Percentiles rank a stretch among this genome's conserved stretches.
These are phyloP conservation scores for Brotula barbata DNA, from an alignment of 2,797 vertebrate genomes.

Conservation along the genomic window DNA sequence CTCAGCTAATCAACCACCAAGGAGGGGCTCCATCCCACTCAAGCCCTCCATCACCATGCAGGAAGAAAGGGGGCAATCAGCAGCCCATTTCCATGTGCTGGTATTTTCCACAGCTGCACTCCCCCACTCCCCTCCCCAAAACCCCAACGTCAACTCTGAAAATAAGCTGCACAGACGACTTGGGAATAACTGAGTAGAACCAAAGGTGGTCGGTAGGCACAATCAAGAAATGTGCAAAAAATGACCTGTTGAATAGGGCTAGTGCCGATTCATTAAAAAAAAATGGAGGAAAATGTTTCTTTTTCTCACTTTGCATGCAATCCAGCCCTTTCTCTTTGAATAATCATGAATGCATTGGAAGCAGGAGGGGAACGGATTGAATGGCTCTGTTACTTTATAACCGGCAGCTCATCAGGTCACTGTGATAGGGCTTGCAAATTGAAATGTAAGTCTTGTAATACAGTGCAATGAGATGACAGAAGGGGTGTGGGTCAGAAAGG, in stretches of 20 bases:
- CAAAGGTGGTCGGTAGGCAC: slow-evolving; percentile 46
- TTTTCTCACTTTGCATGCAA: too few species aligned
- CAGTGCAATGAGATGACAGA: slow-evolving; percentile 52
- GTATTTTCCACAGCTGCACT: too few species aligned
- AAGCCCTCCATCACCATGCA: slow-evolving; percentile 66
- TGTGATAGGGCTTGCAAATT: slow-evolving; percentile 73
- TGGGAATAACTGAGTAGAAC: slow-evolving; percentile 53
- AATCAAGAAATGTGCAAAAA: slow-evolving; percentile 61
- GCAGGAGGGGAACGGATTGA: slow-evolving; percentile 47
- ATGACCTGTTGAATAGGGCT: slow-evolving; percentile 4
- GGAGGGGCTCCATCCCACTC: slow-evolving; percentile 69
- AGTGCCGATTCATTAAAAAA: background rate
- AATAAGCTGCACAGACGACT: slow-evolving; percentile 71
- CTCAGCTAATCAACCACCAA: slow-evolving; percentile 79
- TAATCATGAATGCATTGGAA: slow-evolving; percentile 60
- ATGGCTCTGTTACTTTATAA: slow-evolving; percentile 58
- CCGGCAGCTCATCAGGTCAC: slow-evolving; percentile 55
- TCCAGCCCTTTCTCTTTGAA: slow-evolving; percentile 55
- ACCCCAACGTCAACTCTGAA: slow-evolving; percentile 58
- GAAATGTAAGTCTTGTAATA: slow-evolving; percentile 71
- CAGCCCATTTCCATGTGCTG: slow-evolving; percentile 70
- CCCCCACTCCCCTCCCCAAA: slow-evolving; percentile 8
- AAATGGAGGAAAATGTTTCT: slow-evolving; percentile 16
- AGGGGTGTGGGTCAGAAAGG: slow-evolving; percentile 53
- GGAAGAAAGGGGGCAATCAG: slow-evolving; percentile 79